These are phyloP conservation scores for Himantopus leucocephalus DNA, from an alignment of 2,113 vertebrate genomes.

Conservation along the genomic window DNA sequence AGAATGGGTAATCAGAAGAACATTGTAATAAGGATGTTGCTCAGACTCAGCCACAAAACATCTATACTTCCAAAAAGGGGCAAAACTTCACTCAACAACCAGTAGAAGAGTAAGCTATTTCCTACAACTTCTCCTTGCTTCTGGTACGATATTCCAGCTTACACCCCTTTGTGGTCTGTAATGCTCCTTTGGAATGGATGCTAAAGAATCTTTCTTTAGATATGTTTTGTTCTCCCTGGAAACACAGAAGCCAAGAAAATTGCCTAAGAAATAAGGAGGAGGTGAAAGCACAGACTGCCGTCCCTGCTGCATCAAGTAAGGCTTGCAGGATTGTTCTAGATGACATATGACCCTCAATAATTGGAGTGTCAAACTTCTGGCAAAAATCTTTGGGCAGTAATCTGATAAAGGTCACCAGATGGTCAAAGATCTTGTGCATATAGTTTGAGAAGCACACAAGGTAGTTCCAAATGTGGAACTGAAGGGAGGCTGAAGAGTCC, in stretches of 20 bases:
- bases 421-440: constrained; percentile 3
- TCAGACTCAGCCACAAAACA: not conserved
- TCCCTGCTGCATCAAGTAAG: not conserved
- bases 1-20: not conserved
- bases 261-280: not conserved
- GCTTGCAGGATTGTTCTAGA: constrained; percentile 36
- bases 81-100: not conserved
- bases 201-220: not conserved
- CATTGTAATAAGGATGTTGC: not conserved
- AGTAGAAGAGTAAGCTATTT: not conserved
- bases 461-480: constrained; percentile 9
- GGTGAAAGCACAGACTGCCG: not conserved
- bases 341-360: constrained; percentile 44
- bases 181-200: not conserved
- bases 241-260: not conserved
- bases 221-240: not conserved
- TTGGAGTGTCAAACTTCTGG: constrained; percentile 41
- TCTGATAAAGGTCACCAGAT: constrained; percentile 65
- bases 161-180: not conserved
- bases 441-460: not conserved
- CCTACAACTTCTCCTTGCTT: not conserved
- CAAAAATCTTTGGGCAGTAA: constrained; percentile 49
- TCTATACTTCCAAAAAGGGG: not conserved
- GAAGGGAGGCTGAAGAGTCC: not conserved
- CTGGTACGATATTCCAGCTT: not conserved